Base-by-base conservation (phyloP, 1,140 invertebrate genomes). In the Papilio polytes region DNA sequence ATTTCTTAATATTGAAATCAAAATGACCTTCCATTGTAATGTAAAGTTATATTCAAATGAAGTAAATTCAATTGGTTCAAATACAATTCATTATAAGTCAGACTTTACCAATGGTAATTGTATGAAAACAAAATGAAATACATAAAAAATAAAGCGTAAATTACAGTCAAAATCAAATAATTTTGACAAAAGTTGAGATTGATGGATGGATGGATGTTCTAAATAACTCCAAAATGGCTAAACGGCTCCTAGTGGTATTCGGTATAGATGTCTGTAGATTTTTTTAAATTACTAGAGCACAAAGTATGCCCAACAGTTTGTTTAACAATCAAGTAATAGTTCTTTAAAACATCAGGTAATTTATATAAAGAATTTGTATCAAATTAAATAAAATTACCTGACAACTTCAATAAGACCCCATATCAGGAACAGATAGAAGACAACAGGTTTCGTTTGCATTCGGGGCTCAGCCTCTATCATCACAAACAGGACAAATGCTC, bases 391-490 rank as follows among this genome's bases (percentile, higher is more conserved):
- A 10, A 15, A 10, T 84, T 95, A 98, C 97, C 97, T 96, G 59
- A 98, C 95, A 22, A 99, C 87, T 95, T 99, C 98, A 41, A 98
- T 96, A 1, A 96, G 83, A 44, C 97, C 96, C 98, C 98, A 99
- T 7, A 98, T 95, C 8, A 97, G 85, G 89, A 99, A 98, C 12
- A 99, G 93, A 87, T 98, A 98, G 94, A 98, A 99, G 1, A 99
- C 96, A 1, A 98, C 97, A 0, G 98, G 98, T 85, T 98, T 98
- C 1, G 95, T 96, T 91, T 99, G 98, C 96, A 99, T 97, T 79
- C 98, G 95, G 0, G 97, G 96, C 89, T 99, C 98, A 18, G 97
- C 95, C 84, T 98, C 97, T 22, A 99, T 97, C 96, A 99, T 97
- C 2, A 95, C 94, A 92, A 99, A 98, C 36, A 99, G 91, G 6